Conservation (phyloP, 2,113 vertebrate genomes). For the Eclectus roratus region DNA sequence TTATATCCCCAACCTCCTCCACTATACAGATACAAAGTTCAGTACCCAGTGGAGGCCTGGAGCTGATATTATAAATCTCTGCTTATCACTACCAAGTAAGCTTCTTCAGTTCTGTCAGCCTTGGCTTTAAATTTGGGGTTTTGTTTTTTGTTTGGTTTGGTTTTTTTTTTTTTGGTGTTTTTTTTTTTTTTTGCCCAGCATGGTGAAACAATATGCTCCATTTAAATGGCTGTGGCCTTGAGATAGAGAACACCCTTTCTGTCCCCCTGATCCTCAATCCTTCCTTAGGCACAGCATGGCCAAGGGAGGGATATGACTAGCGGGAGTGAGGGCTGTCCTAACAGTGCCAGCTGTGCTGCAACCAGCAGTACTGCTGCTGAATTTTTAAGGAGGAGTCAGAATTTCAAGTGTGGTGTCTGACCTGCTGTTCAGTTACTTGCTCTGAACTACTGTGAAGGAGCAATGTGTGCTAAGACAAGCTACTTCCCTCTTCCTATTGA, state of each 20-base stretch:
- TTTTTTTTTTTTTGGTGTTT: neutral
- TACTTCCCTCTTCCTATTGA: neutral
- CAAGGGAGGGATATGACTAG: neutral
- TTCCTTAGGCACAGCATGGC: neutral
- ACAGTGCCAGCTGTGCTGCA: neutral
- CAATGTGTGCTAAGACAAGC: neutral
- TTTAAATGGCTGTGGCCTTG: neutral
- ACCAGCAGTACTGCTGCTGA: too few species aligned
- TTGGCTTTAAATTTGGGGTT: neutral
- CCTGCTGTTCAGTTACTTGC: neutral
- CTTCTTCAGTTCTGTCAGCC: neutral
- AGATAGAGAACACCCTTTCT: neutral
- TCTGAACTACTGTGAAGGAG: neutral
- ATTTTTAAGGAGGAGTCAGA: neutral
- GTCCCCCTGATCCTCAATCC: neutral
- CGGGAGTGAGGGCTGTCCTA: rapidly evolving
- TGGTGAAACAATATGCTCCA: neutral
- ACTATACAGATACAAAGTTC: neutral
- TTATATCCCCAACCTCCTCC: neutral
- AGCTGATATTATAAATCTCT: neutral
- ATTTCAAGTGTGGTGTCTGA: neutral
- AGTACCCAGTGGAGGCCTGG: neutral
- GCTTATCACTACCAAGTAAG: neutral
- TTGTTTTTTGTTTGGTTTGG: neutral
- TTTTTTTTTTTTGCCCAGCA: neutral